phyloP scores from a whole-genome alignment of 2,888 invertebrate genomes.

The Dromius quadrimaculatus region DNA sequence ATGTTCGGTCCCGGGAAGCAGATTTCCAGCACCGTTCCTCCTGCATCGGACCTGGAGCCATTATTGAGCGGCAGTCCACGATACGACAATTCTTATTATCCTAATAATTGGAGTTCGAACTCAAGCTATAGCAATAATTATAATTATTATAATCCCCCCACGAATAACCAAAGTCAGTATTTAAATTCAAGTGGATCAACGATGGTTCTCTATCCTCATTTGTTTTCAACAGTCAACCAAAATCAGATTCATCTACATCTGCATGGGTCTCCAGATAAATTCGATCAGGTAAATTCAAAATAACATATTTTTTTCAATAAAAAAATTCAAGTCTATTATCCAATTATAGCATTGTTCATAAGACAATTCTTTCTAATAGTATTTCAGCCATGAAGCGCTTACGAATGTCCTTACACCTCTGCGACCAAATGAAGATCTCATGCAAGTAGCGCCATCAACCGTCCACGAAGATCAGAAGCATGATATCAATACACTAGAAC shows the following conservation, averaged over 20 bases:
- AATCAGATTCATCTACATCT: slow-evolving; percentile 88
- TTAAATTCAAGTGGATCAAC: slow-evolving; percentile 73
- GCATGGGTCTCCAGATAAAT: slow-evolving; percentile 75
- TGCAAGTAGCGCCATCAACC: slow-evolving; percentile 56
- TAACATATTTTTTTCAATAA: too few species aligned
- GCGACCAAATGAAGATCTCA: slow-evolving; percentile 33
- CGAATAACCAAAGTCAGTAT: slow-evolving; percentile 73
- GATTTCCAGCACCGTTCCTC: slow-evolving; percentile 53
- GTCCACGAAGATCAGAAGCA: slow-evolving; percentile 62
- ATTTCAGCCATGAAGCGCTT: slow-evolving; percentile 70
- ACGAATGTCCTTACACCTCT: slow-evolving; percentile 72
- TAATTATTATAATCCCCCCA: slow-evolving; percentile 76
- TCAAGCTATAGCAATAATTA: slow-evolving; percentile 72
- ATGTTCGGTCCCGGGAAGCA: slow-evolving; percentile 61
- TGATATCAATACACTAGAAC: slow-evolving; percentile 58
- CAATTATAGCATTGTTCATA: too few species aligned
- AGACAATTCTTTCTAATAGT: too few species aligned
- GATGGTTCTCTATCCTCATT: slow-evolving; percentile 82
- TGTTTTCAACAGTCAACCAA: slow-evolving; percentile 87
- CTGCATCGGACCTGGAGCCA: slow-evolving; percentile 60
- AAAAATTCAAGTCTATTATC: too few species aligned
- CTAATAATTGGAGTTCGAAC: slow-evolving; percentile 69
- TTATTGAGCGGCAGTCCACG: slow-evolving; percentile 61
- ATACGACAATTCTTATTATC: slow-evolving; percentile 69
- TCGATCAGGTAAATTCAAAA: too few species aligned